Conservation (phyloP, 2,113 vertebrate species). For the Rhabdomys dilectus region DNA sequence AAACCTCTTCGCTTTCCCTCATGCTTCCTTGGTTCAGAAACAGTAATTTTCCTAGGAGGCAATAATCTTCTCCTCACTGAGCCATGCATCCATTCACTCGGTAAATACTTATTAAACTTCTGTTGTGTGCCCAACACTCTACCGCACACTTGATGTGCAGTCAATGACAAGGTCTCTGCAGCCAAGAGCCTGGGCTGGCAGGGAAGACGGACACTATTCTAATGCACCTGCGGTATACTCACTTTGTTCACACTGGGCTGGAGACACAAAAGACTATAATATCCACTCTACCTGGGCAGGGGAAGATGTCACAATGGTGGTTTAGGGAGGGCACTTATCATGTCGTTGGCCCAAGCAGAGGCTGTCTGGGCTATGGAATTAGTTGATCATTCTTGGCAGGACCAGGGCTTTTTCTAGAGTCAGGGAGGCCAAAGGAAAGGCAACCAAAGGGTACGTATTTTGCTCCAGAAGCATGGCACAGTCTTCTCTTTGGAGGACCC, state of each 20-base stretch:
- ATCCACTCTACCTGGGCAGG: neutral
- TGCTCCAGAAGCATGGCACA: neutral
- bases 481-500: neutral
- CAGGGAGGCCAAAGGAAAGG: neutral
- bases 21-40: neutral
- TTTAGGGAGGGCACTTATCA: neutral
- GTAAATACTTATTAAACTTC: neutral
- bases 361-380: neutral
- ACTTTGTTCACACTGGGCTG: neutral
- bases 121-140: neutral
- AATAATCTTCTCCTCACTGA: neutral
- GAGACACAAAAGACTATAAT: neutral
- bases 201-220: neutral
- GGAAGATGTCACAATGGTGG: neutral
- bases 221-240: neutral
- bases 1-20: neutral
- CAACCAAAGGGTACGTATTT: neutral
- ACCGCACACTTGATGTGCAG: neutral
- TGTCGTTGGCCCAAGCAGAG: neutral
- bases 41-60: constrained; percentile 40
- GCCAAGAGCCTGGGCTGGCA: neutral
- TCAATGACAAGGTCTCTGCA: neutral
- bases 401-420: neutral
- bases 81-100: neutral
- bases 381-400: neutral